Conservation (phyloP, 2,797 vertebrate species). For the Pelobates cultripes region DNA sequence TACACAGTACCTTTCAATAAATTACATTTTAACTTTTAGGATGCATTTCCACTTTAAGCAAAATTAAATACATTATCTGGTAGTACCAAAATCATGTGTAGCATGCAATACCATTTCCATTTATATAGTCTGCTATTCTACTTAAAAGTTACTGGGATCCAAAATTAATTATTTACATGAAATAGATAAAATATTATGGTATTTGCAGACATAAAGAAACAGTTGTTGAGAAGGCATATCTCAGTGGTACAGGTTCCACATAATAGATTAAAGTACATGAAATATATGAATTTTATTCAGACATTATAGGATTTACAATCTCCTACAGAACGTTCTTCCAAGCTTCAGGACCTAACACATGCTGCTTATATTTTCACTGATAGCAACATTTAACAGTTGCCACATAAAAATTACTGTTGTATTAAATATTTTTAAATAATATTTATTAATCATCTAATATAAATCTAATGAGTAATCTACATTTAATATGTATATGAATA, state of each 20-base stretch:
- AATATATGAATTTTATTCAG: neutral
- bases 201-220: neutral
- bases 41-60: no score
- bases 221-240: neutral
- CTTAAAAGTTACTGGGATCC: neutral
- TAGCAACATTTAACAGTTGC: no score
- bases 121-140: neutral
- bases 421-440: no score
- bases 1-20: no score
- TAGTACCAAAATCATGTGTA: neutral
- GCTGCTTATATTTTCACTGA: no score
- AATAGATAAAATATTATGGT: neutral
- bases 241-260: neutral
- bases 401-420: no score
- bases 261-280: neutral
- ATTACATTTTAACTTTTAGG: no score
- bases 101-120: neutral
- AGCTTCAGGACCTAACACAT: no score
- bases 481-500: no score
- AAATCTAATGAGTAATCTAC: no score
- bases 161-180: neutral
- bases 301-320: neutral
- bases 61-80: no score
- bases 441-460: no score
- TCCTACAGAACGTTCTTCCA: neutral